Evolutionary conservation across 2,797 vertebrate genomes (phyloP).

Genomic region (Neomorphus geoffroyi): DNA sequence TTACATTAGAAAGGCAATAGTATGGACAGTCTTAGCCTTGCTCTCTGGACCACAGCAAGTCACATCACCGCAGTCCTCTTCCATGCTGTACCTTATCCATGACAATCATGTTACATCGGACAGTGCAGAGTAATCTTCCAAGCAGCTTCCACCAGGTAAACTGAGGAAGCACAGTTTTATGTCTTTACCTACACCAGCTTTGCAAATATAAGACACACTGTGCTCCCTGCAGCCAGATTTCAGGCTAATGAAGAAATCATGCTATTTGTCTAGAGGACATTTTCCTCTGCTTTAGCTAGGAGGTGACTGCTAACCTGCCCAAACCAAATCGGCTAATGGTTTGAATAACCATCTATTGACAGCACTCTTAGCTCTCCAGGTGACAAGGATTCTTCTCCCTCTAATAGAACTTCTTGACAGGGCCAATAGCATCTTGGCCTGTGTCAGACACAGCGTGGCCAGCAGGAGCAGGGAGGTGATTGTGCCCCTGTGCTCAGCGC

Average conservation of each 20-base stretch:
- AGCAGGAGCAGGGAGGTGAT: too few species aligned
- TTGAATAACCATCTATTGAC: background rate
- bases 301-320: background rate
- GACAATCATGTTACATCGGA: fast-evolving
- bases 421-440: too few species aligned
- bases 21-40: background rate
- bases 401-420: background rate
- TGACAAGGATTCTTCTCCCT: background rate
- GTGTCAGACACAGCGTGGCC: too few species aligned
- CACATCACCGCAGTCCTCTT: background rate
- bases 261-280: background rate
- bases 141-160: background rate
- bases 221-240: background rate
- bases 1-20: background rate
- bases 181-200: background rate
- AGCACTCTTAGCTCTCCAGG: background rate
- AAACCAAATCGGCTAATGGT: background rate
- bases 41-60: background rate
- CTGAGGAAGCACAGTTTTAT: background rate
- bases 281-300: background rate
- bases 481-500: too few species aligned
- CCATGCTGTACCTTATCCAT: background rate
- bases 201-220: background rate
- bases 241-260: background rate
- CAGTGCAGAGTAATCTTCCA: background rate